Base-by-base conservation (phyloP, 2,797 vertebrate species). In the Lepus townsendii region DNA sequence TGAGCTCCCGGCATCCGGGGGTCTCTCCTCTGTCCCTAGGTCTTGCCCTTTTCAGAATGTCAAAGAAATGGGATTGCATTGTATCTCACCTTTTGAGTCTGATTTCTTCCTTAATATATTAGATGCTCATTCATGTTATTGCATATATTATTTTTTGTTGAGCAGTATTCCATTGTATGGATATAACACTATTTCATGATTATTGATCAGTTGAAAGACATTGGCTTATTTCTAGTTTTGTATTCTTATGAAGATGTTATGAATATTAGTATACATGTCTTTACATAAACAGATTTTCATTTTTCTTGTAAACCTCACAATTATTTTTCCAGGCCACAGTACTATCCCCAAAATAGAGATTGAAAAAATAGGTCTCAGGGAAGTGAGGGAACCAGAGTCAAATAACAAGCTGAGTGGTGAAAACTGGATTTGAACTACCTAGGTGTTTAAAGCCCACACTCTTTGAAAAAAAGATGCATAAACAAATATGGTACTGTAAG, bases 381-480 rank as follows among this genome's bases (percentile, higher is more conserved):
- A 68, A 54, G 50, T 62, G 71, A 93, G 72, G 20, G 19, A 82
- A 11, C 54, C 72, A 32, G 12, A 54, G 30, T 83, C 66, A 75
- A 38, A 75, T 1, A 68, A 14, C 20, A 78, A 27, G 14, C 1
- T 66, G 54, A 75, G 3, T 42, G 10, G 17, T 50, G 0, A 87
- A 93, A 62, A 73, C 13, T 73, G 27, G n/a, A 62, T 87, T 83
- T 93, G n/a, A 89, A 83, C 4, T 5, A 83, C 4, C 7, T 72
- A 87, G 0, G 4, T 77, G 27, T 83, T 20, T 62, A 19, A 91
- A 85, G 35, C 9, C 76, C 38, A 32, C n/a, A 8, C 73, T 83
- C 22, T 73, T 80, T 86, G 42, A 92, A 60, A 92, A 93, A 83
- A 92, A 66, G 35, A 68, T 10, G 27, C 22, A 24, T 42, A 78